Conservation (phyloP, 2,113 vertebrate species). For the Triplophysa rosa region DNA sequence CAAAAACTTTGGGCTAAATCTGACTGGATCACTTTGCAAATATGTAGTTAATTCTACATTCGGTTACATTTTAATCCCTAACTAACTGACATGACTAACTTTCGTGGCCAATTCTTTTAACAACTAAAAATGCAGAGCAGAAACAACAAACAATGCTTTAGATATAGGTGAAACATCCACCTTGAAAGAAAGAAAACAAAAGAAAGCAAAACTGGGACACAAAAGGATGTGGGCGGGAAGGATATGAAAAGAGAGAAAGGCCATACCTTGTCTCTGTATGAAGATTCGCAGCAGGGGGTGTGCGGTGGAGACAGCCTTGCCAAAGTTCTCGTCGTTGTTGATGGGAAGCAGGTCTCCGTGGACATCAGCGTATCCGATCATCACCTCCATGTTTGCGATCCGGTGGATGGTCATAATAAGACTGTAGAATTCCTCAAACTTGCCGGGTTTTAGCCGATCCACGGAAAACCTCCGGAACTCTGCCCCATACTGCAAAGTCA, state of each 20-base stretch:
- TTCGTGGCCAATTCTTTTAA: background rate
- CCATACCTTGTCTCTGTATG: slow-evolving; percentile 93
- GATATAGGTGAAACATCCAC: slow-evolving; percentile 3
- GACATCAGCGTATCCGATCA: slow-evolving; percentile 94
- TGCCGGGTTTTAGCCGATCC: slow-evolving; percentile 90
- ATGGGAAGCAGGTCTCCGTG: slow-evolving; percentile 98
- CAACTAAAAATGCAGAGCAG: background rate
- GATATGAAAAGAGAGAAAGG: background rate
- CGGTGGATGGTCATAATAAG: slow-evolving; percentile 92
- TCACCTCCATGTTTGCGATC: slow-evolving; percentile 90
- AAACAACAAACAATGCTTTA: background rate
- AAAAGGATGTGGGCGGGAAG: background rate
- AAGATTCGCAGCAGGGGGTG: slow-evolving; percentile 94
- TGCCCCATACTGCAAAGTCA: slow-evolving; percentile 85
- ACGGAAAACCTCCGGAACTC: slow-evolving; percentile 96
- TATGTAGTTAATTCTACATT: background rate
- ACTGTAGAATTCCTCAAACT: slow-evolving; percentile 97
- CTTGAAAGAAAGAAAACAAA: background rate
- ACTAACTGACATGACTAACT: background rate
- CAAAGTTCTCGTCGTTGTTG: slow-evolving; percentile 98
- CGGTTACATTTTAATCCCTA: background rate
- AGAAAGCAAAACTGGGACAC: slow-evolving; percentile 19
- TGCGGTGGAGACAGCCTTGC: slow-evolving; percentile 93
- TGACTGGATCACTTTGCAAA: background rate
- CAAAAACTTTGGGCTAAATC: background rate